Conservation (phyloP, 2,797 vertebrate species). For the Tamandua tetradactyla region DNA sequence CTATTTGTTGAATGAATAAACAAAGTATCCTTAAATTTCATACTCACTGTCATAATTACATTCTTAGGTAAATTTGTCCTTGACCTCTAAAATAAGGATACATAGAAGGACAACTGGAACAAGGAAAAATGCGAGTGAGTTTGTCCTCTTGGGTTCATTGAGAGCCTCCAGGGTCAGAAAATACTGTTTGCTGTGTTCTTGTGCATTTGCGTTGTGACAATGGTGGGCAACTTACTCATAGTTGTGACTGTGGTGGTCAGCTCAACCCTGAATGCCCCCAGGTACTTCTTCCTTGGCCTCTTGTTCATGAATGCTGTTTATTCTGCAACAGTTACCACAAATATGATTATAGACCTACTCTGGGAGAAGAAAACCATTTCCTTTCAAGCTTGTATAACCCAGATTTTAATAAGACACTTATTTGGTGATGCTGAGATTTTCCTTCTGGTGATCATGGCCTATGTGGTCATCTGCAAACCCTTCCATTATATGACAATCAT, state of each 20-base stretch:
- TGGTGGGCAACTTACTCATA: neutral
- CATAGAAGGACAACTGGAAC: neutral
- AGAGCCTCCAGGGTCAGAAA: neutral
- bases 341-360: neutral
- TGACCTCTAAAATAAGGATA: too few relatives aligned
- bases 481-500: neutral
- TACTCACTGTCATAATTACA: too few relatives aligned
- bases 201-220: neutral
- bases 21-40: neutral
- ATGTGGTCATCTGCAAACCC: conserved; percentile 15
- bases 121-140: neutral
- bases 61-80: too few relatives aligned
- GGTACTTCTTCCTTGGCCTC: too few relatives aligned
- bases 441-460: conserved; percentile 20
- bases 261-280: too few relatives aligned
- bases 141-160: neutral
- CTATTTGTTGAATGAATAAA: neutral
- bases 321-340: neutral
- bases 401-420: neutral
- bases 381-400: neutral
- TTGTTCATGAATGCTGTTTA: neutral
- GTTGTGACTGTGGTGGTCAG: too few relatives aligned
- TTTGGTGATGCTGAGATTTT: neutral
- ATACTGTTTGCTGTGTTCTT: neutral
- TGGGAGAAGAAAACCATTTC: neutral